Percentiles rank a stretch among this genome's conserved stretches.
phyloP scores from a whole-genome alignment of 2,113 vertebrate species.

The Numida meleagris region DNA sequence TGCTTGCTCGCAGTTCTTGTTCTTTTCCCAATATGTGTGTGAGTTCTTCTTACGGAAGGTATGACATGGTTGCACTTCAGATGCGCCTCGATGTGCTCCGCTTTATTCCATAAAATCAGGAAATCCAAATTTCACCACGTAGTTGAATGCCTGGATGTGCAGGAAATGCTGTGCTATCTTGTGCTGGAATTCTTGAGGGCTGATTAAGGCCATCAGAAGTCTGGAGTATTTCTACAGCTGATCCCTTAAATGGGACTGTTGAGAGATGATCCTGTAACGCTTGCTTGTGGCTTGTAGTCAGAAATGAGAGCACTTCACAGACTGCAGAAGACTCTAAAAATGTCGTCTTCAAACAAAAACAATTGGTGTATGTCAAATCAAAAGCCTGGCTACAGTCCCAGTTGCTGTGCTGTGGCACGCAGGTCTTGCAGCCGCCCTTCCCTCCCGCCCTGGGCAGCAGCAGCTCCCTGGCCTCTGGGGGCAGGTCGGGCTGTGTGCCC shows the following conservation, averaged over 20 bases:
- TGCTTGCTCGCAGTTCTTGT: neutral
- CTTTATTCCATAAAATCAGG: neutral
- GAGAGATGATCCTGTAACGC: neutral
- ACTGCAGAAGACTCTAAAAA: neutral
- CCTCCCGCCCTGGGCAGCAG: accelerated
- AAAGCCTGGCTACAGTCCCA: accelerated
- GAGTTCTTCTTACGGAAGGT: neutral
- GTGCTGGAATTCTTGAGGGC: neutral
- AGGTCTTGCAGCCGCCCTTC: neutral
- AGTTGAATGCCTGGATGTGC: neutral
- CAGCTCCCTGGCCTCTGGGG: neutral
- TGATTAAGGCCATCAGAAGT: neutral
- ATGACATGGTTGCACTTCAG: neutral
- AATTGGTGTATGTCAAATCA: neutral
- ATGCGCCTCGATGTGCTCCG: neutral
- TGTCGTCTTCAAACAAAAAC: accelerated
- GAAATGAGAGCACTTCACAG: neutral
- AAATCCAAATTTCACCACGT: neutral
- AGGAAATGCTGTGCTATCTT: neutral
- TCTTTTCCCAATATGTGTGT: neutral
- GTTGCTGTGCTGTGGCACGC: neutral
- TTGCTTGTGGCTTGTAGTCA: neutral
- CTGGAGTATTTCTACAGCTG: neutral
- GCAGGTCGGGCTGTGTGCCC: neutral
- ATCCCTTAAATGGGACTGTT: neutral